Evolutionary conservation across 2,888 invertebrate species (phyloP).

Genomic region (Terebella lapidaria): DNA sequence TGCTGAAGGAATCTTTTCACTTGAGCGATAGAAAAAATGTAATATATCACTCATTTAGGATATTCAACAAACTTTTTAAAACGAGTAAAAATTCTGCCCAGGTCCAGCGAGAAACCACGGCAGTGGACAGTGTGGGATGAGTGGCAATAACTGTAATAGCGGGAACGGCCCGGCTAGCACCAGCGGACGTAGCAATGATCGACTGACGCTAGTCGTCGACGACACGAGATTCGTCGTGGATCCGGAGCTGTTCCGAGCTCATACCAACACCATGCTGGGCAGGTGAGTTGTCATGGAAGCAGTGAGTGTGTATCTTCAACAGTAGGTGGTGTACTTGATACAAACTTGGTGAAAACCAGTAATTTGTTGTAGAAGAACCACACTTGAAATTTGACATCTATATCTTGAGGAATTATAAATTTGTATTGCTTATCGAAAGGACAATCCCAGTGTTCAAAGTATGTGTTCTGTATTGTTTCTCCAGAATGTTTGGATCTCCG

Average conservation of each 20-base stretch:
- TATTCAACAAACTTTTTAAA: too few relatives aligned
- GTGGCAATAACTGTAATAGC: neutral
- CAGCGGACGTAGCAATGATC: conserved; percentile 10
- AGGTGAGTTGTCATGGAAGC: conserved; percentile 50
- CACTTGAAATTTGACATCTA: too few relatives aligned
- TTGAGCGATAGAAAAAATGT: too few relatives aligned
- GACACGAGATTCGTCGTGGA: conserved; percentile 91
- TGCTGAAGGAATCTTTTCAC: too few relatives aligned
- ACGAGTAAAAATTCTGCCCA: too few relatives aligned
- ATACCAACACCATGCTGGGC: conserved; percentile 99
- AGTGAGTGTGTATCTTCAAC: neutral
- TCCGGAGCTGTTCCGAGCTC: conserved; percentile 83
- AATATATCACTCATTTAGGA: too few relatives aligned
- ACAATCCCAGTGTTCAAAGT: too few relatives aligned
- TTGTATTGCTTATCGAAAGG: too few relatives aligned
- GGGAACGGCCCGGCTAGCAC: neutral
- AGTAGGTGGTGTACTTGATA: too few relatives aligned
- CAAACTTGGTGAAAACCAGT: too few relatives aligned
- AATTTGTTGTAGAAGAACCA: too few relatives aligned
- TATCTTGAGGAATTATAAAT: too few relatives aligned
- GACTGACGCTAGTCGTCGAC: conserved; percentile 75
- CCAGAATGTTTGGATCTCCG: conserved; percentile 89
- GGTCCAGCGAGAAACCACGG: neutral
- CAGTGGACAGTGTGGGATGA: neutral
- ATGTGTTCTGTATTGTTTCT: neutral